Evolutionary conservation across 2,888 invertebrate species (phyloP).

Genomic region (Clunio marinus): DNA sequence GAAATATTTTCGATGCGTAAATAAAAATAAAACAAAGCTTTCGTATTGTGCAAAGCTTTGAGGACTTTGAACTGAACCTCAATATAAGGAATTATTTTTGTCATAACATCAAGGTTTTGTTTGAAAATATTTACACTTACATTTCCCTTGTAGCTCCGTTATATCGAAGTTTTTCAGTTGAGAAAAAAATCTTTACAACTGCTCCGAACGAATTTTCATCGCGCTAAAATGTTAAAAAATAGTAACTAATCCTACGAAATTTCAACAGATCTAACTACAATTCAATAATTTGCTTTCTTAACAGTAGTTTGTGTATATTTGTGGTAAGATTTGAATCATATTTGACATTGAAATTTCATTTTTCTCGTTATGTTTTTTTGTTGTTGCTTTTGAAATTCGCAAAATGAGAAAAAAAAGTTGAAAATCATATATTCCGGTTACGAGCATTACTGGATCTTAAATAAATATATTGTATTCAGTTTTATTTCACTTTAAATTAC

Average conservation of each 20-base stretch:
- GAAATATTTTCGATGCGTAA: too few relatives aligned
- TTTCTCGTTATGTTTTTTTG: slow-evolving; percentile 22
- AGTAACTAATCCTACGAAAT: not conserved
- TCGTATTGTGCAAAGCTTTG: too few relatives aligned
- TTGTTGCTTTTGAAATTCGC: slow-evolving; percentile 6
- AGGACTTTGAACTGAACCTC: too few relatives aligned
- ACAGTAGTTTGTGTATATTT: not conserved
- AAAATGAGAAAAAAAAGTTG: not conserved
- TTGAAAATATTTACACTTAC: too few relatives aligned
- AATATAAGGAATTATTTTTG: too few relatives aligned
- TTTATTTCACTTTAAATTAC: too few relatives aligned
- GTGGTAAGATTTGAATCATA: slow-evolving; percentile 2
- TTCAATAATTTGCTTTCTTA: not conserved
- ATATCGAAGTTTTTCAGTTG: too few relatives aligned
- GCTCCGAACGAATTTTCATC: too few relatives aligned
- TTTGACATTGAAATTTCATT: not conserved
- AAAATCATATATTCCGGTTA: not conserved
- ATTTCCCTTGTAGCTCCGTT: too few relatives aligned
- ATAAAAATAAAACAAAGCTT: too few relatives aligned
- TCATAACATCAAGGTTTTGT: too few relatives aligned
- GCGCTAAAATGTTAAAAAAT: not conserved
- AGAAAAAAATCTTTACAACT: not conserved
- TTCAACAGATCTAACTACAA: not conserved
- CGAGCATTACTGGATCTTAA: not conserved
- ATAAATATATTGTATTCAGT: not conserved